Base-by-base conservation (phyloP, 2,888 invertebrate species). In the Hirtodrosophila histrioides region DNA sequence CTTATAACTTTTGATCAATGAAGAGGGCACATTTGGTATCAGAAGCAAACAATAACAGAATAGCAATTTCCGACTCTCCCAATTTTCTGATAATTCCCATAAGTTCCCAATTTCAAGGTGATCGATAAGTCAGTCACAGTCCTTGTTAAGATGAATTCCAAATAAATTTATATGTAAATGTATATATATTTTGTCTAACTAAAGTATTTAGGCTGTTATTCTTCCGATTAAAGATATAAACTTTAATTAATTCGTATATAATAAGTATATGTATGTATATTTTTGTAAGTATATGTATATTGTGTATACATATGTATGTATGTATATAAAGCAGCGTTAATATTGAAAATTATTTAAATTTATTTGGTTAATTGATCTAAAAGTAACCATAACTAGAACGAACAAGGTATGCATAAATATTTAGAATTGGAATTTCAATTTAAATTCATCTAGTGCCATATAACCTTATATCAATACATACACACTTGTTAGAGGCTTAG, bases 331-430 rank as follows among this genome's bases (percentile, higher is more conserved):
- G 54, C 45, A 43, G 27, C 31, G 40, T 40, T 33, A 40, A 44
- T 43, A 54, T 36, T n/a, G 43, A 53, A 53, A 53, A 33, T 53
- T 44, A 37, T 36, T 37, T 54, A 37, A 44, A n/a, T n/a, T n/a
- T n/a, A n/a, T 43, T 53, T 35, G 43, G 24, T 43, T 54, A 45
- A 37, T 41, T 43, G 12, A 40, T 54, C 36, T 17, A 54, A 54
- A 54, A 35, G 44, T 54, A 54, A 54, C 37, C 44, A 45, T 53
- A 53, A 36, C 49, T 56, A 41, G 36, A 58, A 43, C 27, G 51
- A 45, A 54, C 54, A 37, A 37, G 36, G 31, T 31, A 27, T 35
- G 33, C 9, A 49, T 41, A 49, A 33, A 24, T 41, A 50, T 43
- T 35, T 29, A 57, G 43, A 24, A 51, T 37, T 29, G 46, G 40